A percentile compares a stretch with the other conserved stretches of the same genome.
These are phyloP conservation scores for Crotalus helleri DNA, from an alignment of 2,113 vertebrate genomes.

Conservation along the genomic window DNA sequence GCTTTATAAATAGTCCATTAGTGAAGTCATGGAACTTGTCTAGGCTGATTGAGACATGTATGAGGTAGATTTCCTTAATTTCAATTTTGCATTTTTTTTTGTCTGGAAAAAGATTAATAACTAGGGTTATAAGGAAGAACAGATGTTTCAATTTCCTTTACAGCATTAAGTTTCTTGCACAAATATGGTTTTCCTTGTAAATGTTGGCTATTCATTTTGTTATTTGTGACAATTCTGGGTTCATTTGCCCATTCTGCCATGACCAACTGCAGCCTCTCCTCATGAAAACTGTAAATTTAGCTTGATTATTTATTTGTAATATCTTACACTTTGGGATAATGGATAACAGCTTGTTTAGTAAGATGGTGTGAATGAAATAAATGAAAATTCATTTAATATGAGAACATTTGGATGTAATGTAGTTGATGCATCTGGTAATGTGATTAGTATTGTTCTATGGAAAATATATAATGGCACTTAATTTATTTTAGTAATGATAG, in stretches of 20 bases:
- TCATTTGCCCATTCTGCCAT: constrained; percentile 3
- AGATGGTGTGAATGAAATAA: constrained; percentile 45
- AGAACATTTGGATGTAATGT: constrained; percentile 36
- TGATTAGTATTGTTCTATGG: constrained; percentile 44
- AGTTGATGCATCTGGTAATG: not conserved
- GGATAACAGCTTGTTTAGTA: constrained; percentile 20
- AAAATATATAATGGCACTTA: constrained; percentile 36
- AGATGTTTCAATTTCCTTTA: constrained; percentile 47
- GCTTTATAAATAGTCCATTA: constrained; percentile 11
- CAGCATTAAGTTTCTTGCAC: constrained; percentile 12
- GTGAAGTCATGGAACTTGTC: constrained; percentile 3
- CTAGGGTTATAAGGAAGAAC: constrained; percentile 41
- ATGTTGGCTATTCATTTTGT: constrained; percentile 2
- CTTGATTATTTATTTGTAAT: constrained; percentile 58
- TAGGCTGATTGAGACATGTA: constrained; percentile 1
- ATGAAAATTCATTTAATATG: constrained; percentile 35
- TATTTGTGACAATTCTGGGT: constrained; percentile 5
- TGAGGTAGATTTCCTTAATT: not conserved
- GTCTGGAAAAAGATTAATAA: constrained; percentile 23
- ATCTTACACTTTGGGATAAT: constrained; percentile 35
- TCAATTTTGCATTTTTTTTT: not conserved
- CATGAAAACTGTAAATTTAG: constrained; percentile 29
- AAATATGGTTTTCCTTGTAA: constrained; percentile 16
- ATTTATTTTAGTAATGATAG: constrained; percentile 6
- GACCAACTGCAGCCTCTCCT: not conserved